A percentile compares a stretch with the other conserved stretches of the same genome.
Evolutionary conservation across 2,113 vertebrate genomes (phyloP).

Genomic region (Haliaeetus leucogaster): DNA sequence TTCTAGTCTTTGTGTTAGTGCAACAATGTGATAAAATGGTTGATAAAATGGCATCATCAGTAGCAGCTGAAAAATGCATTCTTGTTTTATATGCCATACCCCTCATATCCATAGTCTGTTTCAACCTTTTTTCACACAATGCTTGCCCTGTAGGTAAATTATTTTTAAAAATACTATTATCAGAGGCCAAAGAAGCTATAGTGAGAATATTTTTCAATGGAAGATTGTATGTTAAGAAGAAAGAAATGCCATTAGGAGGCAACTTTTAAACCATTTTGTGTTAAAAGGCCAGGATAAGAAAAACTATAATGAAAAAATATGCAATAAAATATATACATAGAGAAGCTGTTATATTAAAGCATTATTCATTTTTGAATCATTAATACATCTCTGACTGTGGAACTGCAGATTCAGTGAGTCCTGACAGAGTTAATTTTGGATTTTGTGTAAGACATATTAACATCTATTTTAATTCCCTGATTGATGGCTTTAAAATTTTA

Average conservation of each 20-base stretch:
- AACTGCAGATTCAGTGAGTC: background rate
- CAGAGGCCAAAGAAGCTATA: background rate
- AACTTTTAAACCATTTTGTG: background rate
- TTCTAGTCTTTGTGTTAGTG: background rate
- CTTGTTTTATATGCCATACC: background rate
- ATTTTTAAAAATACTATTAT: background rate
- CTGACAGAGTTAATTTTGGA: background rate
- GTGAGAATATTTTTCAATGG: background rate
- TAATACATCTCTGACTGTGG: background rate
- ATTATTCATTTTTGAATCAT: background rate
- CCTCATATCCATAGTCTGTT: background rate
- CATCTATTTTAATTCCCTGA: background rate
- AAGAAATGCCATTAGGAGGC: background rate
- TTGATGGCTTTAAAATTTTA: background rate
- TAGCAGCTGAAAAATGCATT: background rate
- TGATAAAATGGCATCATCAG: background rate
- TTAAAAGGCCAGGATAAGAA: background rate
- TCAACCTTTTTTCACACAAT: background rate
- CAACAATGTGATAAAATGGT: background rate
- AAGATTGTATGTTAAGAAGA: background rate
- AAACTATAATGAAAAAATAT: background rate
- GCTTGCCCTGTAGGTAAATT: background rate
- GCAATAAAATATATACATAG: background rate
- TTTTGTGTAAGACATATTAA: background rate
- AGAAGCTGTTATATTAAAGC: background rate